Evolutionary conservation across 1,140 invertebrate species (phyloP), one percentile per base, ranked within the genome.

Genomic region (Alviniconcha marisindica): DNA sequence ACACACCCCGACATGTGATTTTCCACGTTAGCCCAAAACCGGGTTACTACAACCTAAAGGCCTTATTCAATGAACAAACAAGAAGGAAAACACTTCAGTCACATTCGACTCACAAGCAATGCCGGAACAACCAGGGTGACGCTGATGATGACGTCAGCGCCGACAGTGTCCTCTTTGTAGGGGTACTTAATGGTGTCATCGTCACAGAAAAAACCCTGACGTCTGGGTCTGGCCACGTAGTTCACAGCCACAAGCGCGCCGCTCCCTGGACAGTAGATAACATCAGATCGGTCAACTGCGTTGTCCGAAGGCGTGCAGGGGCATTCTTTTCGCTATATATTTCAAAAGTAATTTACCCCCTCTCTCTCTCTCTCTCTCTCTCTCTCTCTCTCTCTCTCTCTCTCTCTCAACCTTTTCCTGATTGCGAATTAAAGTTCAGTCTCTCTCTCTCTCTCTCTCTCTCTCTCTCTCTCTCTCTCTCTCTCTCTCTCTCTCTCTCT

Each of bases 131-230:
- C 36, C 5, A 78, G 36, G 28, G 77, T 40, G 28, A 60, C 54
- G n/a, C 28, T 36, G 36, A 78, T n/a, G 28, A 78, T 10, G 7
- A 60, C 31, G 36, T 60, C 31, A 24, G 7, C n/a, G 31, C 3
- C 63, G 77, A 78, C 33, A 2, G 77, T 78, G 28, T 24, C 18
- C 14, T 21, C 51, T 0, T 36, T 14, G 40, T 78, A 78, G 1
- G 77, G 77, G 24, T 60, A 63, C 2, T 40, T 56, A 33, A 78
- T 54, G 51, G 36, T 60, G 33, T 60, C 56, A 38, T 78, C 77
- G 21, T 78, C n/a, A 40, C 77, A 78, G 51, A 78, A 78, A n/a
- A 78, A 78, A 24, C 77, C 77, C 38, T 56, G 77, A 2, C 24
- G 24, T n/a, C 44, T 31, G 3, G 74, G 74, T 33, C 10, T 48